Percentiles rank a stretch among this genome's conserved stretches.
Conservation (phyloP, 1,140 invertebrate genomes). For the Trialeurodes vaporariorum region DNA sequence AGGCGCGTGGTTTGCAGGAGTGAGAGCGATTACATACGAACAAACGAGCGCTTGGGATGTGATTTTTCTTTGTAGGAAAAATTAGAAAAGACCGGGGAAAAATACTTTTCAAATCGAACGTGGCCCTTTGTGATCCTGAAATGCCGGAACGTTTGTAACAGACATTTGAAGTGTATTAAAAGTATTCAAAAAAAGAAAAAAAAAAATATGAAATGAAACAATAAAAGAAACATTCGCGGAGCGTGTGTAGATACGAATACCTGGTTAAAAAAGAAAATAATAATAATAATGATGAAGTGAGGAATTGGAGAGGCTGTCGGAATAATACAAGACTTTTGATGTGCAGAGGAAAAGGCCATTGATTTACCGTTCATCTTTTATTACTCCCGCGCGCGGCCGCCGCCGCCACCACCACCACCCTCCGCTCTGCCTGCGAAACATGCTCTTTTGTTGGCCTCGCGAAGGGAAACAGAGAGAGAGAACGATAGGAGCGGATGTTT, state of each 20-base stretch:
- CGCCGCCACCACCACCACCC: too few relatives aligned
- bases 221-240: neutral
- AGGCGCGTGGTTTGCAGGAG: too few relatives aligned
- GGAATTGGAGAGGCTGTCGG: neutral
- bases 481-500: constrained; percentile 19
- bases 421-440: neutral
- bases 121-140: neutral
- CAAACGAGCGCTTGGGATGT: too few relatives aligned
- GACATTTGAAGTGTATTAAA: constrained; percentile 1
- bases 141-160: neutral
- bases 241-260: too few relatives aligned
- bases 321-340: neutral
- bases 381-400: neutral
- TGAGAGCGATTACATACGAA: too few relatives aligned
- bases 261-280: too few relatives aligned
- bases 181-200: too few relatives aligned
- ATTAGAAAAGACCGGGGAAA: neutral
- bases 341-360: neutral
- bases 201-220: neutral
- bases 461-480: too few relatives aligned
- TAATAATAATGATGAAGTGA: neutral
- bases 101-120: neutral
- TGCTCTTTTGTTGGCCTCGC: neutral
- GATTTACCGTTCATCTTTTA: neutral
- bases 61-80: constrained; percentile 1